Conservation (phyloP, 2,113 vertebrate species). For the Hemibagrus wyckioides region DNA sequence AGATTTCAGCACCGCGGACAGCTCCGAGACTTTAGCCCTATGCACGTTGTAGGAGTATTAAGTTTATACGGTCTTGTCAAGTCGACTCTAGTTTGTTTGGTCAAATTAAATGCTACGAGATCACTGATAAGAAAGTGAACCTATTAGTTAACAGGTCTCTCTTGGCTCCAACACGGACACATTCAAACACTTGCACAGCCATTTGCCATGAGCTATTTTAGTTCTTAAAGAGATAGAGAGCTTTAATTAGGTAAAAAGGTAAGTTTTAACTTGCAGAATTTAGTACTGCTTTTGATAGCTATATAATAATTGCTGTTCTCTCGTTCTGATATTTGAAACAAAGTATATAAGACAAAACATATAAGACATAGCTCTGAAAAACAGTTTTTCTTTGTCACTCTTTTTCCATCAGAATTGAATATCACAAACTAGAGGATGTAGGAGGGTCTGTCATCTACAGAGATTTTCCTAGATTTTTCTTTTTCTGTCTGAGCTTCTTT, state of each 20-base stretch:
- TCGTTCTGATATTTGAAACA: background rate
- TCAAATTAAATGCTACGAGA: background rate
- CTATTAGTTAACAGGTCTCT: constrained; percentile 10
- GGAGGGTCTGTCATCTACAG: constrained; percentile 35
- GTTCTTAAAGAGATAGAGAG: background rate
- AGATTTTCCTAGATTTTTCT: background rate
- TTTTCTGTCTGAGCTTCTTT: constrained; percentile 31
- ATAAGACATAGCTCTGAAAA: constrained; percentile 56
- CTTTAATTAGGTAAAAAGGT: background rate
- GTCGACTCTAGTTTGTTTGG: background rate
- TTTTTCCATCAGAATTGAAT: background rate
- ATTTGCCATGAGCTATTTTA: constrained; percentile 6
- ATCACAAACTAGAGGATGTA: constrained; percentile 40
- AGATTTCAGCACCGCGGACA: constrained; percentile 57
- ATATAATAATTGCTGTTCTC: background rate
- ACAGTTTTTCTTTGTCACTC: constrained; percentile 58
- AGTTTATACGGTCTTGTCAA: background rate
- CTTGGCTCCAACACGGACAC: background rate
- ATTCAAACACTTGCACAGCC: background rate
- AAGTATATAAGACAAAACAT: constrained; percentile 39
- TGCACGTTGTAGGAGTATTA: background rate
- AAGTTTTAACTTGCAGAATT: background rate
- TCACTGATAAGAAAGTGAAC: background rate
- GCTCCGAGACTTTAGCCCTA: background rate
- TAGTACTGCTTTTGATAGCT: background rate